Evolutionary conservation across 2,888 invertebrate species (phyloP).

Genomic region (Dromius quadrimaculatus): DNA sequence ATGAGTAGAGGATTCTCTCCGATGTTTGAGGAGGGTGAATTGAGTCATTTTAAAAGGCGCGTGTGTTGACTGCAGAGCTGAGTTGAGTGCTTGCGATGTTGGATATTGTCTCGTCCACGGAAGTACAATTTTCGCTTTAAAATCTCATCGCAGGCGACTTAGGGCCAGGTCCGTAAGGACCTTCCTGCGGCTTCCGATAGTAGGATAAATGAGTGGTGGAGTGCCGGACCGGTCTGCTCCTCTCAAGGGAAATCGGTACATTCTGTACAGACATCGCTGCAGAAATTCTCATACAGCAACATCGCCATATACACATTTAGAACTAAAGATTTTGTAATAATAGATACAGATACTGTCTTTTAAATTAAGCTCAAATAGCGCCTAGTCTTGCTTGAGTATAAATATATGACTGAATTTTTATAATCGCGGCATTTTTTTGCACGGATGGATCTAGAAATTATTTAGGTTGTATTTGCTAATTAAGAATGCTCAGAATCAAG

Average conservation of each 20-base stretch:
- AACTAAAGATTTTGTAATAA: no score
- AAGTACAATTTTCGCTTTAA: slow-evolving; percentile 40
- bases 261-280: background rate
- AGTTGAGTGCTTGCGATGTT: background rate
- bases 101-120: slow-evolving; percentile 27
- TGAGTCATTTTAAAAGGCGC: slow-evolving; percentile 19
- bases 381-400: no score
- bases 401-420: no score
- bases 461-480: no score
- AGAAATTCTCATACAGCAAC: no score
- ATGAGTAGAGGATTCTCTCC: slow-evolving; percentile 12
- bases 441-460: no score
- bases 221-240: background rate
- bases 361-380: no score
- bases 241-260: slow-evolving; percentile 20
- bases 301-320: no score
- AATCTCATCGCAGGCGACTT: slow-evolving; percentile 40
- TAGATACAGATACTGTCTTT: no score
- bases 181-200: slow-evolving; percentile 35
- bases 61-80: slow-evolving; percentile 8
- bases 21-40: slow-evolving; percentile 26
- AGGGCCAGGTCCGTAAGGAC: slow-evolving; percentile 29
- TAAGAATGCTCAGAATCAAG: no score
- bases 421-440: no score
- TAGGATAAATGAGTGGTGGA: slow-evolving; percentile 43